Evolutionary conservation across 1,140 invertebrate genomes (phyloP), one percentile per base, ranked within the genome.

Genomic region (Apis mellifera): DNA sequence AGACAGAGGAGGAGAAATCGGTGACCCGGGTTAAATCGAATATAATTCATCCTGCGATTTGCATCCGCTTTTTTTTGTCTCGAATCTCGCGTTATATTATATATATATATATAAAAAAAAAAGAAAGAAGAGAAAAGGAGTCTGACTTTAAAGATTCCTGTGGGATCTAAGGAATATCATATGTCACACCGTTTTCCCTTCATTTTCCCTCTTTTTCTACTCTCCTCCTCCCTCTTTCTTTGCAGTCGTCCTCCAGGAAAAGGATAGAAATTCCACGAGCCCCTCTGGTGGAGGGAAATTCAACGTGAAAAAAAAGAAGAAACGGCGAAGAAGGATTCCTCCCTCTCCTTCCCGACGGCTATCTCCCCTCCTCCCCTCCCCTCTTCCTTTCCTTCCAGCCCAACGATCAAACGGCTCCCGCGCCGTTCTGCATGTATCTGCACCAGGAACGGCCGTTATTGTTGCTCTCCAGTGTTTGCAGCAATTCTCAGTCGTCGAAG

Each of bases 401-500:
- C 82, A 65, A 78, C 60, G 75, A 87, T 88, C 86, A 87, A 87
- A 87, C 83, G 76, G 78, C 57, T 52, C 83, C 85, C 11, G 55
- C 42, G 17, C 78, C 80, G 71, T 92, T 84, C 81, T 91, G 89
- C 81, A 90, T 90, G 84, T 92, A 93, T 75, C 90, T 91, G 87
- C 91, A 94, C 91, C 90, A 93, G 32, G 90, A 93, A 82, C 92
- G 89, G 73, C 90, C 89, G 78, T 93, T 93, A 84, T 93, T 92
- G 84, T 94, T 93, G 82, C 90, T 90, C 77, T 92, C 90, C 77
- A 91, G 90, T 75, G 83, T 77, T 86, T 92, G 90, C 90, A 93
- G 89, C 84, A 92, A 91, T 84, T 90, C 91, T 94, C 93, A 94
- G 91, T 94, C 93, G 83, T 94, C 94, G 82, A 94, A 94, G 55